phyloP scores from a whole-genome alignment of 2,888 invertebrate genomes.

The Catocala nupta region DNA sequence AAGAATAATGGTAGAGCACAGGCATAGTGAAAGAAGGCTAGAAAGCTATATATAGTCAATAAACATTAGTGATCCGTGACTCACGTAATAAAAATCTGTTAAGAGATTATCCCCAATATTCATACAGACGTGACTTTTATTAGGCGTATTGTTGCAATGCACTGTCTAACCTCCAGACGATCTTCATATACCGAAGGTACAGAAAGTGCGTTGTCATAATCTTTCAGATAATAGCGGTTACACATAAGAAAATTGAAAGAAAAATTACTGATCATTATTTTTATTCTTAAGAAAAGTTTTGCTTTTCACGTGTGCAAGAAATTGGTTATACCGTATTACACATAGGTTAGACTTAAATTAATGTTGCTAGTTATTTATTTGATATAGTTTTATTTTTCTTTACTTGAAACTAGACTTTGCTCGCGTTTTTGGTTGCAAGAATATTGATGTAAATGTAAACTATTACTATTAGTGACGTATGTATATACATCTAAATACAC shows the following conservation, averaged over 20 bases:
- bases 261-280: conserved; percentile 42
- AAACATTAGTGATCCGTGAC: too few species aligned
- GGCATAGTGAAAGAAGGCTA: too few species aligned
- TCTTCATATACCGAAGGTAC: conserved; percentile 16
- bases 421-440: not conserved
- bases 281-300: conserved; percentile 11
- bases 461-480: too few species aligned
- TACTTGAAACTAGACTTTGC: not conserved
- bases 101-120: not conserved
- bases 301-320: not conserved
- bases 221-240: conserved; percentile 20
- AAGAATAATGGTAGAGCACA: too few species aligned
- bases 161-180: conserved; percentile 42
- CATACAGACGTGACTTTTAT: not conserved
- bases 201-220: conserved; percentile 29
- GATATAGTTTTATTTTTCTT: not conserved
- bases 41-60: too few species aligned
- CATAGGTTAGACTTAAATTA: not conserved
- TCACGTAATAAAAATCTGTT: not conserved
- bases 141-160: not conserved
- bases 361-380: conserved; percentile 1
- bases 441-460: too few species aligned
- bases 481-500: too few species aligned
- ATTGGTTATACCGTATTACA: conserved; percentile 5
- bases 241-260: conserved; percentile 27